Evolutionary conservation across 2,797 vertebrate genomes (phyloP), one percentile per base, ranked within the genome.

Genomic region (Betta splendens): DNA sequence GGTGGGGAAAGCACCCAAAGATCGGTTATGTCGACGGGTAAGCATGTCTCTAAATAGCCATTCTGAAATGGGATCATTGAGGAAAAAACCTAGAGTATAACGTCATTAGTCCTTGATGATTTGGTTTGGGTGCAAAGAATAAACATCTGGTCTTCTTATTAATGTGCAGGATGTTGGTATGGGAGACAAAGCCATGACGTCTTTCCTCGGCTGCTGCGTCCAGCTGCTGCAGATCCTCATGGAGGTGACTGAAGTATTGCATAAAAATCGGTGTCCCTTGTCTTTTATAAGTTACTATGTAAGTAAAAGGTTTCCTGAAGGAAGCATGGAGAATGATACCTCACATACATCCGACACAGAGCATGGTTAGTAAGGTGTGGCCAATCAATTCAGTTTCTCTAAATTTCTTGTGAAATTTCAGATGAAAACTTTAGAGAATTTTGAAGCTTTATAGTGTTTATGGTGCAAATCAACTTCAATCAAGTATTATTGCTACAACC

Each of bases 1-100:
- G 98, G 97, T 99, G 78, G 97, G 98, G 50, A 99, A 98, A 87
- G 91, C 96, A 23, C 96, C 97, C 0, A 99, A 99, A 90, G 98
- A 99, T 69, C 93, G 98, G 39, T 79, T 99, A 3, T 99, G 96
- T 81, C 93, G 96, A 88, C 87, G 96, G 90, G 98, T 95, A 81
- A 90, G 94, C 89, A 10, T 12, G 7, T 21, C 33, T 4, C 20
- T 51, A 20, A n/a, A 29, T 22, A 4, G 17, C 0, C 3, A 26
- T 31, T 31, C 5, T 18, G 6, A 48, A 38, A 43, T 3, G 17
- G 22, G 9, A 33, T 13, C 3, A 5, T 3, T 10, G 7, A 23
- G 22, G 29, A 2, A 20, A 61, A 39, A 49, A 11, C n/a, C n/a
- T n/a, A n/a, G n/a, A n/a, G n/a, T n/a, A n/a, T n/a, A n/a, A n/a